phyloP scores from a whole-genome alignment of 2,888 invertebrate genomes.

The Lepeophtheirus nordmannii region DNA sequence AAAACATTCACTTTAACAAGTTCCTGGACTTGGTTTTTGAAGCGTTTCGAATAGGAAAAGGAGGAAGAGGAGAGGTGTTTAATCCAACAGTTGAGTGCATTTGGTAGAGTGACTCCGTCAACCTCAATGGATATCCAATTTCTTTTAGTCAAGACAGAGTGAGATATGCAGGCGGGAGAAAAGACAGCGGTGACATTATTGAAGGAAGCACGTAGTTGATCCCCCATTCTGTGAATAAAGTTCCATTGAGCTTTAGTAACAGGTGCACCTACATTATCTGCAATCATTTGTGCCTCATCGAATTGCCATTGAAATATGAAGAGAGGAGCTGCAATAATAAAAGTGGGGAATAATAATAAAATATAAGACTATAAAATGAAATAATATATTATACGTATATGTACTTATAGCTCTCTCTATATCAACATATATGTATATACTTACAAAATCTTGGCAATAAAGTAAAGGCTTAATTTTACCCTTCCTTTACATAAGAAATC shows the following conservation, averaged over 20 bases:
- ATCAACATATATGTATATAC: neutral
- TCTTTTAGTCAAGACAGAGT: conserved; percentile 67
- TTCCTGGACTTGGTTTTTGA: neutral
- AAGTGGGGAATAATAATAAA: neutral
- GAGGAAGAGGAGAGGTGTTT: conserved; percentile 32
- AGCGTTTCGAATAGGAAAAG: neutral
- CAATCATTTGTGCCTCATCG: conserved; percentile 84
- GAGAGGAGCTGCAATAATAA: conserved; percentile 49
- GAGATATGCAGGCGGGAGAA: conserved; percentile 82
- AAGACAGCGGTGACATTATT: conserved; percentile 51
- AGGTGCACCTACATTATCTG: conserved; percentile 76
- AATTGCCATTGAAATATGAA: conserved; percentile 90
- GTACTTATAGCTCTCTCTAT: neutral
- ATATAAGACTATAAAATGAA: conserved; percentile 27
- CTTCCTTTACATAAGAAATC: neutral
- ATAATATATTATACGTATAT: conserved; percentile 21
- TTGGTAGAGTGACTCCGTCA: conserved; percentile 63
- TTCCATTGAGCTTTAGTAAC: conserved; percentile 82
- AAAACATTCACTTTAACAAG: neutral
- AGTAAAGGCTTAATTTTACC: too few species aligned
- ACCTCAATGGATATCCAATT: conserved; percentile 75
- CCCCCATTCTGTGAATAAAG: conserved; percentile 62
- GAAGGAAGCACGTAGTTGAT: conserved; percentile 16
- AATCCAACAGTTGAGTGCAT: conserved; percentile 68
- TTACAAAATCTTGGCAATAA: neutral